Evolutionary conservation across 2,113 vertebrate species (phyloP).

Genomic region (Sphaerodactylus townsendi): DNA sequence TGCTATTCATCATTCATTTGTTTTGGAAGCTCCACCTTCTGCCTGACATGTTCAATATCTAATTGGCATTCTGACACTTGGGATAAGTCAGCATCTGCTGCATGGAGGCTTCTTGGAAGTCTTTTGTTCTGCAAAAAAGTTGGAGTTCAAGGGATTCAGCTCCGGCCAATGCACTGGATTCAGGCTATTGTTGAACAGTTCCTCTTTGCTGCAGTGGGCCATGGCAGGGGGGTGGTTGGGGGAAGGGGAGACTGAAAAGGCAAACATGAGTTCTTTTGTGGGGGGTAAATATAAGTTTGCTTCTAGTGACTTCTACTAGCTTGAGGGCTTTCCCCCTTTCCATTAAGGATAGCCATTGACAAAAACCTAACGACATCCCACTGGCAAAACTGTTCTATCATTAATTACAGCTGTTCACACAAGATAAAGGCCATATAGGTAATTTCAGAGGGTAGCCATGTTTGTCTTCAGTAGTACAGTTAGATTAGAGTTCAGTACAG

Average conservation of each 20-base stretch:
- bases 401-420: not conserved
- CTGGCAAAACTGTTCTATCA: slow-evolving; percentile 31
- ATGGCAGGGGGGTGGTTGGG: slow-evolving; percentile 13
- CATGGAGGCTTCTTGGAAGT: slow-evolving; percentile 78
- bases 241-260: slow-evolving; percentile 39
- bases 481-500: too few relatives aligned
- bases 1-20: slow-evolving; percentile 85
- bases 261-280: slow-evolving; percentile 31
- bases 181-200: slow-evolving; percentile 66
- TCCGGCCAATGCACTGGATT: slow-evolving; percentile 58
- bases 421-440: not conserved
- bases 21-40: slow-evolving; percentile 80
- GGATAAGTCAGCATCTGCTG: slow-evolving; percentile 91
- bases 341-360: slow-evolving; percentile 37
- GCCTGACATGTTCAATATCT: slow-evolving; percentile 86
- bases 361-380: slow-evolving; percentile 51
- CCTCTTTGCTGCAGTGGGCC: slow-evolving; percentile 45
- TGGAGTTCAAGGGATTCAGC: slow-evolving; percentile 75
- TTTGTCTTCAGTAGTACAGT: too few relatives aligned
- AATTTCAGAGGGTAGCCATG: too few relatives aligned
- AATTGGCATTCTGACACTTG: slow-evolving; percentile 92
- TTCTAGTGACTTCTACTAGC: slow-evolving; percentile 35
- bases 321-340: slow-evolving; percentile 30
- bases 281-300: slow-evolving; percentile 61
- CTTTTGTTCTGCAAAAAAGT: slow-evolving; percentile 75